phyloP scores from a whole-genome alignment of 2,113 vertebrate species.

The Stercorarius parasiticus region DNA sequence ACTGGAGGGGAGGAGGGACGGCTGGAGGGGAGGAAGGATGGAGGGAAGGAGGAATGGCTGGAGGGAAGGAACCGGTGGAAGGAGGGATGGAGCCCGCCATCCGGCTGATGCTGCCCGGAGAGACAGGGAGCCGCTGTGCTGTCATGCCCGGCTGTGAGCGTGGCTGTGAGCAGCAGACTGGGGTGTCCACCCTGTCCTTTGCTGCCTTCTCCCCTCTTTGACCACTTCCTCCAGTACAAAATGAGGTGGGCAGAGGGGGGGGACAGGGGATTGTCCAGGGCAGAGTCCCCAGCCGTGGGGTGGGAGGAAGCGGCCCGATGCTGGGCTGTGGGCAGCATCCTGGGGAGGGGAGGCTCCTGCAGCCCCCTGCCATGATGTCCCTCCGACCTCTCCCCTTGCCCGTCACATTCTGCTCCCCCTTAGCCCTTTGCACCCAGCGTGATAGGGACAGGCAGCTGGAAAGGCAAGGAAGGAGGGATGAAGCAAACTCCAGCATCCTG shows the following conservation, averaged over 20 bases:
- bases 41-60: background rate
- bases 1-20: background rate
- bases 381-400: background rate
- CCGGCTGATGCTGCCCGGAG: background rate
- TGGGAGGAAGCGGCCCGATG: background rate
- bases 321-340: background rate
- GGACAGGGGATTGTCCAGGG: background rate
- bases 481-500: background rate
- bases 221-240: background rate
- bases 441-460: background rate
- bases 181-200: background rate
- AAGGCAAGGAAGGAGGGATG: background rate
- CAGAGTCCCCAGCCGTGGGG: background rate
- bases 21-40: background rate
- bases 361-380: background rate
- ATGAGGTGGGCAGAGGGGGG: fast-evolving
- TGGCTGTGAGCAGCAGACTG: background rate
- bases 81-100: background rate
- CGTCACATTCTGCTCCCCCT: background rate
- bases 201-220: background rate
- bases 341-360: background rate
- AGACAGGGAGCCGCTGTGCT: background rate
- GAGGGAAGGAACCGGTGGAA: background rate
- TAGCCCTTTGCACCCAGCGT: fast-evolving
- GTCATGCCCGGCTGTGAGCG: background rate